A percentile compares a stretch with the other conserved stretches of the same genome.
Evolutionary conservation across 2,797 vertebrate genomes (phyloP).

Genomic region (Vultur gryphus): DNA sequence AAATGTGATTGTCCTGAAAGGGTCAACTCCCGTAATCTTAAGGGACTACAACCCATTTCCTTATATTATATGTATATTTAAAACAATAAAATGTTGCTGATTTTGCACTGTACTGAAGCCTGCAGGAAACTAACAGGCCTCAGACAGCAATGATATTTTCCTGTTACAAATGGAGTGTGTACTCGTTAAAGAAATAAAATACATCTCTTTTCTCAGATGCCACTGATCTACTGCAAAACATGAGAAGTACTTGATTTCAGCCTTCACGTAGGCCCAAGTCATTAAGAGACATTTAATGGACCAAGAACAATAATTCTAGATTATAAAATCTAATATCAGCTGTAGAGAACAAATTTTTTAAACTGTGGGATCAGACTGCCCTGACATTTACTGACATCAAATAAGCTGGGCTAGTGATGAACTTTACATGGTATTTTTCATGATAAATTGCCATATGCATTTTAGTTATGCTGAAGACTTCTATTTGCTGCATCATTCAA

Average conservation of each 20-base stretch:
- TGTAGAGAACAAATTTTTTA: not conserved
- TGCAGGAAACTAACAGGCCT: conserved; percentile 30
- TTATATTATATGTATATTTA: not conserved
- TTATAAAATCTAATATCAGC: not conserved
- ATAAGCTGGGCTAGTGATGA: not conserved
- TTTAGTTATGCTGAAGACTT: not conserved
- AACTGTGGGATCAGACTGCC: not conserved
- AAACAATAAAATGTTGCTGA: conserved; percentile 30
- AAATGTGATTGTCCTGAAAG: not conserved
- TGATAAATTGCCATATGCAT: not conserved
- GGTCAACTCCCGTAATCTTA: not conserved
- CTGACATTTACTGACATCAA: not conserved
- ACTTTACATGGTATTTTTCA: not conserved
- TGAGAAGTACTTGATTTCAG: not conserved
- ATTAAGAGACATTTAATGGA: not conserved
- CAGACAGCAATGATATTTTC: not conserved
- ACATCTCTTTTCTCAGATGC: not conserved
- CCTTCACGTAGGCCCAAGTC: not conserved
- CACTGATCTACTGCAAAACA: not conserved
- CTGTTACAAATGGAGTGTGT: not conserved
- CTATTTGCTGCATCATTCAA: not conserved
- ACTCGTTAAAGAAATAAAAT: not conserved
- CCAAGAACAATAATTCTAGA: not conserved
- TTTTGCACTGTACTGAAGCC: not conserved
- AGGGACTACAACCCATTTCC: conserved; percentile 25